Base-by-base conservation (phyloP, 2,113 vertebrate species). In the Sarotherodon lohbergeri region DNA sequence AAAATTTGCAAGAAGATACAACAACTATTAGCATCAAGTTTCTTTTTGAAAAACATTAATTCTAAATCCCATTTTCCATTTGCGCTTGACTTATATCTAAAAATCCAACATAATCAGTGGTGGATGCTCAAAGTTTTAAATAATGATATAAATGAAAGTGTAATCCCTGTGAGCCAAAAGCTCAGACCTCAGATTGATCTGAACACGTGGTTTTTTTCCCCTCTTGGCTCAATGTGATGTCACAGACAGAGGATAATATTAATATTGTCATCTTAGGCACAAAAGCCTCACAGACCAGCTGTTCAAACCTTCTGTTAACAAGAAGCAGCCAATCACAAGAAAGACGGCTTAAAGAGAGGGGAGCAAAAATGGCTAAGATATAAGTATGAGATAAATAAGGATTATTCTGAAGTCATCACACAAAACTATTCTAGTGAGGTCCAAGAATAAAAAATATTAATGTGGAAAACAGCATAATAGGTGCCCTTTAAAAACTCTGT, bases 71-170 rank as follows among this genome's bases (percentile, higher is more conserved):
- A 66, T 66, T 66, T 66, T 39, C 0, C 0, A n/a, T 66, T 66
- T 66, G 17, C 4, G 0, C 2, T 1, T n/a, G 32, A 36, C 0
- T 0, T n/a, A 1, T 36, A 17, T 66, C 61, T 66, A 63, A 36
- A 66, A 4, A 12, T 66, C 0, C 17, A 0, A 22, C 4, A 39
- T 39, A 39, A 39, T 2, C 8, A 29, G 9, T 27, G 14, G 9
- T 29, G 24, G 43, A 76, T 48, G 43, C 14, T 76, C 14, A 12
- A 29, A 48, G 14, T 29, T 76, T 76, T 48, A 48, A 48, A 48
- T 76, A 76, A 48, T 19, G 71, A 29, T 27, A 48, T 19, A 27
- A 29, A 17, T 76, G 43, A 9, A 32, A 1, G 27, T 2, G 10
- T 34, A 34, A 50, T 32, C 71, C 43, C 71, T 50, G 16, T n/a